Evolutionary conservation across 2,888 invertebrate genomes (phyloP), one percentile per base, ranked within the genome.

Genomic region (Hyposoter didymator): DNA sequence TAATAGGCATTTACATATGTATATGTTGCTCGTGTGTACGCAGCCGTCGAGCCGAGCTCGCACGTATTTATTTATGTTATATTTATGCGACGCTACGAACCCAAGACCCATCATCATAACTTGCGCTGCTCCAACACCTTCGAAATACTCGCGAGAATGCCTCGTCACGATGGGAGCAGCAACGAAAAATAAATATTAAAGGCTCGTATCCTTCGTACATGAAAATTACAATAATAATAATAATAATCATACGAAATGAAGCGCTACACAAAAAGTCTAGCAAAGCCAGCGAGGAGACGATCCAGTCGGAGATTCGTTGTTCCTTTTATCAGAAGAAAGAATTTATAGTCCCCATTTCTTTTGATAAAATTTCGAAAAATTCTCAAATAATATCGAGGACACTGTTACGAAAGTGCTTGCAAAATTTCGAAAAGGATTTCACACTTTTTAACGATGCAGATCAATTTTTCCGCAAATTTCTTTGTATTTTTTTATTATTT

Each of bases 51-150:
- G 55, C 19, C 47, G 43, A 67, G 73, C 35, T 82, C 72, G 43
- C 69, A 32, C 43, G 66, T 49, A 67, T 64, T 76, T 55, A 73
- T 55, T 55, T 55, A 55, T 55, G 22, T 28, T 59, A 32, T 35
- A 73, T 59, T 59, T 28, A 43, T 39, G 52, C 79, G 62, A 69
- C 47, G 64, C 28, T n/a, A 70, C 84, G 70, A 78, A 12, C 39
- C 69, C 14, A 52, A 76, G 82, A 66, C 66, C 52, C 14, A 83
- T 66, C 72, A 35, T 73, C 78, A n/a, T 73, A 49, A 73, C 22
- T 62, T n/a, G 62, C 49, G 28, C n/a, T 70, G 76, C 76, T 73
- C 28, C 45, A 73, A 78, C 81, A 84, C 73, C 76, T 81, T 78
- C 73, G 52, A 78, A 81, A 78, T 78, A 76, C 43, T 78, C 73